Percentiles rank a stretch among this genome's conserved stretches.
Evolutionary conservation across 2,888 invertebrate genomes (phyloP).

Genomic region (Papilio demoleus): DNA sequence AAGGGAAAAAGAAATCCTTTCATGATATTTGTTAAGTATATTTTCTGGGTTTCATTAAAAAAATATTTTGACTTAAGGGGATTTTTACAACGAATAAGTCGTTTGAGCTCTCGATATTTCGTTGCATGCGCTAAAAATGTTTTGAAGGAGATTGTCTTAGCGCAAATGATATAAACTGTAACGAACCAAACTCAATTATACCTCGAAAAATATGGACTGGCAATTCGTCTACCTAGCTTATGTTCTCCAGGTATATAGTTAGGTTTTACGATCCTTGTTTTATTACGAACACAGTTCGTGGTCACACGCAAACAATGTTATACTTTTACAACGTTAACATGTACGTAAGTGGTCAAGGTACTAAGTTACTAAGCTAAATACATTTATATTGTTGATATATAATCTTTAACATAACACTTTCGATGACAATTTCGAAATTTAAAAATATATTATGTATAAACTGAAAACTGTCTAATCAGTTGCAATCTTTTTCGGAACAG

Average conservation of each 20-base stretch:
- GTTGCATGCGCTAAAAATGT: too few species aligned
- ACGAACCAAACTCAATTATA: conserved; percentile 17
- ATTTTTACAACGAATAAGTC: too few species aligned
- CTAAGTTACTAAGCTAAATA: not conserved
- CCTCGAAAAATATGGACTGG: not conserved
- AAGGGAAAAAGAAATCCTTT: not conserved
- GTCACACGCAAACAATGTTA: conserved; percentile 9
- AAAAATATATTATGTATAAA: too few species aligned
- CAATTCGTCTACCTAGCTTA: not conserved
- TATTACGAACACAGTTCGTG: not conserved
- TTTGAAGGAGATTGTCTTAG: not conserved
- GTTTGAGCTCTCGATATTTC: too few species aligned
- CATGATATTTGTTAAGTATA: not conserved
- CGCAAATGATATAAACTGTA: not conserved
- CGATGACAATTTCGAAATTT: not conserved
- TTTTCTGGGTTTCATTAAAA: not conserved
- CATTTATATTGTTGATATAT: not conserved
- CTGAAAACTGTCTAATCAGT: too few species aligned
- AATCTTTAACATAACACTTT: not conserved
- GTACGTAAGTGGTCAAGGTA: not conserved
- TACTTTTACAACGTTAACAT: not conserved
- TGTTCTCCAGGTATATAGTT: not conserved
- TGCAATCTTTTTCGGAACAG: not conserved
- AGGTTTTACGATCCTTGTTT: conserved; percentile 15
- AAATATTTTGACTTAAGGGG: not conserved